Evolutionary conservation across 2,113 vertebrate genomes (phyloP), one percentile per base, ranked within the genome.

Genomic region (Tragelaphus scriptus): DNA sequence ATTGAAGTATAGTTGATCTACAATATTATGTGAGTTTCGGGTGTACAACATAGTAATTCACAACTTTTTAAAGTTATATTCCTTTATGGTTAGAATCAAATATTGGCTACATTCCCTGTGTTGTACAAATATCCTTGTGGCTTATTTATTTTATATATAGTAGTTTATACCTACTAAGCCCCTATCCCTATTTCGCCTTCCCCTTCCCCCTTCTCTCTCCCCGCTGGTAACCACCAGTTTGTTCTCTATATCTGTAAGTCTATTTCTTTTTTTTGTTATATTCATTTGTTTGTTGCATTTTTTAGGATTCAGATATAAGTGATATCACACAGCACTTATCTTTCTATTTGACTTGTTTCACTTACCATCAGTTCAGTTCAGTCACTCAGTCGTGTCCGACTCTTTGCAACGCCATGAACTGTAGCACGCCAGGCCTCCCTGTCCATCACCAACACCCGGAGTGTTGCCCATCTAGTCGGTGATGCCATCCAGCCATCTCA

Each of bases 381-480:
- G 63, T 68, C 63, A 19, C 16, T 68, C 63, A 68, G 16, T 68
- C 0, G 0, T 68, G 63, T 68, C 63, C 3, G 1, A 68, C 16
- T n/a, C 32, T 65, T 65, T 68, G 63, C 0, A 1, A 68, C 3
- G 16, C 63, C 63, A 68, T 19, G 32, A 68, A 68, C 3, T 8
- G 1, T 7, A 68, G 63, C 7, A 68, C 4, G 0, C 63, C 63
- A 68, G 63, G 63, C 32, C 16, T 68, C 63, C 32, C 32, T n/a
- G 16, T n/a, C 32, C 32, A 68, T 68, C 7, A 68, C 63, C 63
- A 68, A 5, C 63, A 19, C 32, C 16, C 4, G 0, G 63, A 68
- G 15, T n/a, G n/a, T n/a, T 10, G 7, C n/a, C 63, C 63, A n/a
- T 19, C 0, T 4, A 68, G 63, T n/a, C 2, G 0, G 32, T 68